Evolutionary conservation across 2,888 invertebrate species (phyloP), one percentile per base, ranked within the genome.

Genomic region (Theretra japonica): DNA sequence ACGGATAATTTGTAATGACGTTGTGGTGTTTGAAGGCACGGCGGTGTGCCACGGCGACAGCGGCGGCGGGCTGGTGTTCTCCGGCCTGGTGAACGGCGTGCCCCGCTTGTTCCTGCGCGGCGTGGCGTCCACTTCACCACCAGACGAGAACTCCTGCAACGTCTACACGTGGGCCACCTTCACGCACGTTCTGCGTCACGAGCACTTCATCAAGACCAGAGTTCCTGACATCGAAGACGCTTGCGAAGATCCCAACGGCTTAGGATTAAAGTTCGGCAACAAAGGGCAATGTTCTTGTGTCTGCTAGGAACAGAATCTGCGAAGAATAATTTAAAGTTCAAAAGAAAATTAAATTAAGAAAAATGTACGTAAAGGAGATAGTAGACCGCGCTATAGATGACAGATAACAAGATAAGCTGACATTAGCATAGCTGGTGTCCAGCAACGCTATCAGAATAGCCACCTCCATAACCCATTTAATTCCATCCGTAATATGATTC

Each of bases 41-140:
- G 76, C 83, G 0, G 73, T 84, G 4, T 87, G 86, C 68, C 74
- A 75, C 68, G 87, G 87, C 5, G 87, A 87, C 79, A 86, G 85
- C 72, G 88, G 88, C 0, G 86, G 85, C 0, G 86, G 85, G 0
- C 75, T 87, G 0, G 70, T 80, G 0, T 84, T 88, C 75, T 71
- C 77, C 5, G 41, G 68, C 0, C 25, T 5, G 0, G 74, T 70
- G 1, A 68, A 70, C 0, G 56, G 41, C 4, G 33, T 30, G 0
- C n/a, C 68, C 0, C 77, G 82, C 2, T 83, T 83, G 77, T 87
- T 83, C 75, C 80, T 89, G 0, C 80, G 87, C 4, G 89, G 89
- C 0, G 65, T 88, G 0, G 82, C 86, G 4, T 88, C 87, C 48
- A 77, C 82, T 0, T 81, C 84, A 0, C 86, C 88, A 0, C 69